Conservation (phyloP, 2,113 vertebrate species). For the Dipodomys spectabilis region DNA sequence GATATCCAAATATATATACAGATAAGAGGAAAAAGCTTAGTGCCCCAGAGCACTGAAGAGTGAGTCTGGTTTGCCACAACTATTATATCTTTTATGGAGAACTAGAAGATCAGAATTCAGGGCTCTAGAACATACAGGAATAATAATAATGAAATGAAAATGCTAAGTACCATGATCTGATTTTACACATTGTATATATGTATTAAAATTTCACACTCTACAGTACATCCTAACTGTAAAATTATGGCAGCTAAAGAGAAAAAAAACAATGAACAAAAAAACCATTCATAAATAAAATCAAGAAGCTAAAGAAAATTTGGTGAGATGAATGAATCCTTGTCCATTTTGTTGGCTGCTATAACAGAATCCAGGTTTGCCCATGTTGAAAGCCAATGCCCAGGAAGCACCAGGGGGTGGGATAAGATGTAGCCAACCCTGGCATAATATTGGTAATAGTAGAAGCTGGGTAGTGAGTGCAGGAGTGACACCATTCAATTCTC, state of each 20-base stretch:
- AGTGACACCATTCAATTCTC: neutral
- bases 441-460: neutral
- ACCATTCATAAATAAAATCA: neutral
- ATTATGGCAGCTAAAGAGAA: neutral
- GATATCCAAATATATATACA: neutral
- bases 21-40: neutral
- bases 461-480: neutral
- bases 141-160: constrained; percentile 1
- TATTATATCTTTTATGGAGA: neutral
- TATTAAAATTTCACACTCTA: constrained; percentile 15
- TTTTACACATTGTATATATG: neutral
- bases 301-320: constrained; percentile 11
- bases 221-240: neutral
- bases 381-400: neutral
- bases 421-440: neutral
- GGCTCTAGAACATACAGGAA: neutral
- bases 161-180: neutral
- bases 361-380: neutral
- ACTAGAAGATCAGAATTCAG: neutral
- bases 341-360: neutral
- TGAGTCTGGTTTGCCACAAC: neutral
- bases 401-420: neutral
- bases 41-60: neutral
- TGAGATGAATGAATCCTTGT: neutral
- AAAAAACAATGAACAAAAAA: neutral